Percentiles rank a stretch among this genome's conserved stretches.
These are phyloP conservation scores for Tuberolachnus salignus DNA, from an alignment of 2,888 invertebrate species.

Conservation along the genomic window DNA sequence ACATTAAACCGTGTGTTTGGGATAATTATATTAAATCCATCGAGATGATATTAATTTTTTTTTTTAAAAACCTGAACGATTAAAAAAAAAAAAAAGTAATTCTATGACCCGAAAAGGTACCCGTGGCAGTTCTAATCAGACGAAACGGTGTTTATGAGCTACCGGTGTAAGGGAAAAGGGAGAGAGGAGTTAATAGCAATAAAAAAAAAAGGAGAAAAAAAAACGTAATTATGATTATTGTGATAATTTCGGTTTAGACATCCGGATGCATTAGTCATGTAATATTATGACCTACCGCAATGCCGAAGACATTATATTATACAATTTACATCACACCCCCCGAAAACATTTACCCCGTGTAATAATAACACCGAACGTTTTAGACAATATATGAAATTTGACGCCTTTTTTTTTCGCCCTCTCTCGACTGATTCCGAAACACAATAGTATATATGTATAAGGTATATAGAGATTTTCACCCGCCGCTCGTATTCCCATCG, in stretches of 20 bases:
- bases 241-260: slow-evolving; percentile 36
- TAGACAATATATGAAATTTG: slow-evolving; percentile 56
- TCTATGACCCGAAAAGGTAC: not conserved
- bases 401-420: slow-evolving; percentile 46
- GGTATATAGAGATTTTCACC: slow-evolving; percentile 25
- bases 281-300: slow-evolving; percentile 44
- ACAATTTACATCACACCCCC: slow-evolving; percentile 42
- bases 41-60: too few species aligned
- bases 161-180: too few species aligned
- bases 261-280: slow-evolving; percentile 53
- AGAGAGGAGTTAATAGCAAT: not conserved
- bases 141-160: slow-evolving; percentile 25
- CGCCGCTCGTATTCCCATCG: slow-evolving; percentile 7
- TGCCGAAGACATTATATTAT: slow-evolving; percentile 49
- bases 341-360: slow-evolving; percentile 39
- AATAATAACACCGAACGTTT: slow-evolving; percentile 21
- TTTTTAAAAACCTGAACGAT: too few species aligned
- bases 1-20: too few species aligned
- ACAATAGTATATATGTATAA: slow-evolving; percentile 32
- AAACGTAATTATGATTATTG: slow-evolving; percentile 54
- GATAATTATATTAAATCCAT: too few species aligned
- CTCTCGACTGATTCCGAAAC: slow-evolving; percentile 10
- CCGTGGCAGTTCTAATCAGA: not conserved
- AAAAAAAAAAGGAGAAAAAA: slow-evolving; percentile 27
- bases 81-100: slow-evolving; percentile 9